Conservation (phyloP, 2,888 invertebrate genomes). For the Dolomedes plantarius region DNA sequence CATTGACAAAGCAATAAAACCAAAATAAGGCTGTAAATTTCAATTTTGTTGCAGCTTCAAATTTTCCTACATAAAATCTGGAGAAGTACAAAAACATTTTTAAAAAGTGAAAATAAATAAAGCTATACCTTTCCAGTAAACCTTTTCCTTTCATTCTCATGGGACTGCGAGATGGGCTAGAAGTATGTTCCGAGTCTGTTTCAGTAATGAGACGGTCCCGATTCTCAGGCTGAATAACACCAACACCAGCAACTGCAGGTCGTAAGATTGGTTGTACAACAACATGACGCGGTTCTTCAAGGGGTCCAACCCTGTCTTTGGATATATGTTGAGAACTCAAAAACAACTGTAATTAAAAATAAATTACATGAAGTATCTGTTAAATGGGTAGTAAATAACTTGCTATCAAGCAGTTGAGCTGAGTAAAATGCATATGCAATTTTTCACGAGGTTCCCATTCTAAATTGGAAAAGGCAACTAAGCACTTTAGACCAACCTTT, state of each 20-base stretch:
- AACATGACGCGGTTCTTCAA: constrained; percentile 67
- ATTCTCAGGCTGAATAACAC: constrained; percentile 72
- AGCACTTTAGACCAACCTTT: too few species aligned
- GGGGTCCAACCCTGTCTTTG: constrained; percentile 43
- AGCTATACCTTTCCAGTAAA: constrained; percentile 72
- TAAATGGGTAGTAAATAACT: too few species aligned
- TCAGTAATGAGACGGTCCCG: constrained; percentile 67
- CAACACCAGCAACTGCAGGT: constrained; percentile 71
- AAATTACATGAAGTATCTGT: too few species aligned
- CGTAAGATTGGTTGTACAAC: constrained; percentile 72
- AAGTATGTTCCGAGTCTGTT: constrained; percentile 68
- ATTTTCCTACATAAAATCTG: too few species aligned
- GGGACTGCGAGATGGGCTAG: constrained; percentile 70
- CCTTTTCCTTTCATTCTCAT: constrained; percentile 73
- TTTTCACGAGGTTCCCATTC: too few species aligned
- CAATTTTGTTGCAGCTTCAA: too few species aligned
- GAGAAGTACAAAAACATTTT: neutral
- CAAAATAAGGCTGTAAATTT: too few species aligned
- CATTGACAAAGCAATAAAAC: too few species aligned
- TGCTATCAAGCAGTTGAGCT: too few species aligned
- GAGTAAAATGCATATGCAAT: too few species aligned
- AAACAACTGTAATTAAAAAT: constrained; percentile 31
- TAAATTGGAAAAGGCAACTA: too few species aligned
- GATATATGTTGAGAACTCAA: constrained; percentile 23
- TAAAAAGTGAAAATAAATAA: neutral